These are phyloP conservation scores for Aplysia californica DNA, from an alignment of 1,140 invertebrate species.

Conservation along the genomic window DNA sequence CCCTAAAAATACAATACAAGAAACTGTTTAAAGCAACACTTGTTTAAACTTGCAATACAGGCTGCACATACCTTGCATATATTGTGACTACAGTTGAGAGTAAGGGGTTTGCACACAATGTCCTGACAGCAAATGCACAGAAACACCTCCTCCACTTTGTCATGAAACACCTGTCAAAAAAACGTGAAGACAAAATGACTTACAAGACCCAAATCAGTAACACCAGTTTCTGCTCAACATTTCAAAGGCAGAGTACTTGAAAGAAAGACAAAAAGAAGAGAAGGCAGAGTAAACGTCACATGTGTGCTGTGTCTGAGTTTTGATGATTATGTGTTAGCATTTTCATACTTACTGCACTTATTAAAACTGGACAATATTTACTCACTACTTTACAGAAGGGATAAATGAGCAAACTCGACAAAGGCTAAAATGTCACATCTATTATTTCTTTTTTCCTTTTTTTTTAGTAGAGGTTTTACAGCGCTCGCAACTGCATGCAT, in stretches of 20 bases:
- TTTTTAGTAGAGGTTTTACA: too few species aligned
- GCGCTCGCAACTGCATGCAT: too few species aligned
- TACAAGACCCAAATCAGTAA: background rate
- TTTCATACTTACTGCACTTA: too few species aligned
- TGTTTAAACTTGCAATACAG: background rate
- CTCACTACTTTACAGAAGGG: too few species aligned
- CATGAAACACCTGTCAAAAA: constrained; percentile 73
- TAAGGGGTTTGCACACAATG: constrained; percentile 78
- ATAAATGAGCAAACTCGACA: too few species aligned
- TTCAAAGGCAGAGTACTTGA: background rate
- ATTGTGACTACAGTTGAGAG: constrained; percentile 81
- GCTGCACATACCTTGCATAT: constrained; percentile 76
- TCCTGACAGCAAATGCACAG: constrained; percentile 86
- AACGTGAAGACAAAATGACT: background rate
- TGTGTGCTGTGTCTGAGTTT: too few species aligned
- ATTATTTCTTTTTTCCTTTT: too few species aligned
- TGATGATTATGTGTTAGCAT: too few species aligned
- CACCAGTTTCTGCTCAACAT: background rate
- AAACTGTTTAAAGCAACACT: background rate
- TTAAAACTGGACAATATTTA: too few species aligned
- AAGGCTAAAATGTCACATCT: too few species aligned
- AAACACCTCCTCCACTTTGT: constrained; percentile 77
- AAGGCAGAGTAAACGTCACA: background rate
- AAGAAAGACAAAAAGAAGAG: background rate
- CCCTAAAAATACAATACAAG: background rate